These are phyloP conservation scores for Aphaenogaster floridana DNA, from an alignment of 1,140 invertebrate species.

Conservation along the genomic window DNA sequence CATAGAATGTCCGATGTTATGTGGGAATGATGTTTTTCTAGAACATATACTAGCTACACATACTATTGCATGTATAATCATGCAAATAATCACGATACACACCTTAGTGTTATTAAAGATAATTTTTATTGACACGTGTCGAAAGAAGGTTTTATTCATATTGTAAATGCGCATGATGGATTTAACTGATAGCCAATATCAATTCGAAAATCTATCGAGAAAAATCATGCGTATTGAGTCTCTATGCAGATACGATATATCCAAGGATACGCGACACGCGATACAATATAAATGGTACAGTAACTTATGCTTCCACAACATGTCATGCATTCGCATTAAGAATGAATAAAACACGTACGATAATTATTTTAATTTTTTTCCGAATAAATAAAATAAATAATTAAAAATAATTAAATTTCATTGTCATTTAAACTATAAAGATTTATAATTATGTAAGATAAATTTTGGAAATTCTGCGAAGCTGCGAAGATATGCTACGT, in stretches of 20 bases:
- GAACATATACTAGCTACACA: too few species aligned
- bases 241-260: background rate
- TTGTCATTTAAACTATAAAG: background rate
- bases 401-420: background rate
- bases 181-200: background rate
- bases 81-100: background rate
- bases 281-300: background rate
- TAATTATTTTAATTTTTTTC: background rate
- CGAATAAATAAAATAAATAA: background rate
- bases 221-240: background rate
- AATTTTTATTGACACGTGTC: background rate
- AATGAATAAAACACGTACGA: background rate
- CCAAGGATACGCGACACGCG: background rate
- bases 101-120: background rate
- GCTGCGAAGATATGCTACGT: too few species aligned
- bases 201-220: background rate
- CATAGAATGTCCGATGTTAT: too few species aligned
- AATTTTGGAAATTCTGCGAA: too few species aligned
- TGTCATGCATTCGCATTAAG: background rate
- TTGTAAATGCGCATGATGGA: background rate
- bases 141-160: background rate
- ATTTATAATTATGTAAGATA: background rate
- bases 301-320: background rate
- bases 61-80: background rate
- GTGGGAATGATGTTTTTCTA: background rate